Base-by-base conservation (phyloP, 2,113 vertebrate genomes). In the Prionailurus bengalensis region DNA sequence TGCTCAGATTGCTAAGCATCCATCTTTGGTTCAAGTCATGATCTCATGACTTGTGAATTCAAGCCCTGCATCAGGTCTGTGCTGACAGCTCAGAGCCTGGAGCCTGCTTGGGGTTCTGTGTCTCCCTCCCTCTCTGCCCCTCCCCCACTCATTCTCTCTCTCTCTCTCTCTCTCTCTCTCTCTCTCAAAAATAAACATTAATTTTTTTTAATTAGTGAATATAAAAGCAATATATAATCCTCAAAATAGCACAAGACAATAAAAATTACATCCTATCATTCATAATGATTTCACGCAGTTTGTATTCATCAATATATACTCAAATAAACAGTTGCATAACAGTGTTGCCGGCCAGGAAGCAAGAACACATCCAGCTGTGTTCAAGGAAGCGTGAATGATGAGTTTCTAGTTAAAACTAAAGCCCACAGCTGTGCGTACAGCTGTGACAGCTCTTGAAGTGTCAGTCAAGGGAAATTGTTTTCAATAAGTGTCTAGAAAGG, bases 391-490 rank as follows among this genome's bases (percentile, higher is more conserved):
- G 45, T 70, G 76, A 96, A 63, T 2, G 73, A 14, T n/a, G 83
- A 82, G 29, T 42, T 48, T 94, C 68, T 55, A 66, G 79, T 42
- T 89, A 78, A 95, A 79, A 66, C 13, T 61, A 87, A 93, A 66
- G 92, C 71, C 45, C 16, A 76, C 94, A 97, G 89, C 76, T 91
- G n/a, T 80, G 0, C 51, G 90, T 97, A 83, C 19, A 95, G 78
- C 58, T 92, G n/a, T 63, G 61, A 51, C 0, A 91, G 76, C 84
- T 81, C 33, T 73, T 84, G 58, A 83, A 12, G 65, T 3, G 51
- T 36, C 13, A 93, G 21, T 42, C 58, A 85, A 92, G n/a, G 48
- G 86, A 36, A 91, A 23, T 23, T 71, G 5, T 33, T 79, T 58
- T 66, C 85, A 91, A 95, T 25, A 87, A 78, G 4, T 6, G 13